Evolutionary conservation across 2,113 vertebrate genomes (phyloP).

Genomic region (Amblyopsis rosae): DNA sequence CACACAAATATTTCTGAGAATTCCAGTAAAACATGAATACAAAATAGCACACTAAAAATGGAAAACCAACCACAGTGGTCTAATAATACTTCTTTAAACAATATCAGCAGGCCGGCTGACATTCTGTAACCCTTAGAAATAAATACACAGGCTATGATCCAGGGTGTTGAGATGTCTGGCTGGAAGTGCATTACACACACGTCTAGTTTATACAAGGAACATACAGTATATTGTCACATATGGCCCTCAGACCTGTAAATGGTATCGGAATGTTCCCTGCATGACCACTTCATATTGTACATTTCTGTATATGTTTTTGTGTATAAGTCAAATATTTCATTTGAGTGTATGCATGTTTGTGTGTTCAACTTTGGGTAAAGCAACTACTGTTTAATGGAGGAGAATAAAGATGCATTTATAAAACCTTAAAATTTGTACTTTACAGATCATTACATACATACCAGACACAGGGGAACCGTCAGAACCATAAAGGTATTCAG

Average conservation of each 20-base stretch:
- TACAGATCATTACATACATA: too few relatives aligned
- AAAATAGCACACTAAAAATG: constrained; percentile 41
- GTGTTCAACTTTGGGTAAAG: neutral
- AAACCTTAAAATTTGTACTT: too few relatives aligned
- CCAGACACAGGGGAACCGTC: too few relatives aligned
- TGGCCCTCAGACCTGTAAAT: constrained; percentile 44
- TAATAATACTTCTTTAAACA: constrained; percentile 47
- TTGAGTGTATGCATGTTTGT: constrained; percentile 2
- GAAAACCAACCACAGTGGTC: constrained; percentile 46
- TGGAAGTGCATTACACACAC: constrained; percentile 49
- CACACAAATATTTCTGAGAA: constrained; percentile 12
- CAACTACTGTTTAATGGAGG: too few relatives aligned
- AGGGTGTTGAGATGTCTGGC: constrained; percentile 55
- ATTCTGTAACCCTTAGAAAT: constrained; percentile 29
- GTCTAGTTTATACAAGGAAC: constrained; percentile 39
- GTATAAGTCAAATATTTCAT: neutral
- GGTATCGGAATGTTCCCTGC: constrained; percentile 14
- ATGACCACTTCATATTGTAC: neutral
- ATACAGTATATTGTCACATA: constrained; percentile 56
- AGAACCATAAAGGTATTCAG: too few relatives aligned
- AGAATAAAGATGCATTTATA: too few relatives aligned
- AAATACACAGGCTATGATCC: constrained; percentile 42
- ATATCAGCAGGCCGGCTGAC: constrained; percentile 44
- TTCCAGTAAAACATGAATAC: constrained; percentile 36
- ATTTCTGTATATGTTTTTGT: neutral